Conservation (phyloP, 2,888 invertebrate species). For the Drosophila mulleri region DNA sequence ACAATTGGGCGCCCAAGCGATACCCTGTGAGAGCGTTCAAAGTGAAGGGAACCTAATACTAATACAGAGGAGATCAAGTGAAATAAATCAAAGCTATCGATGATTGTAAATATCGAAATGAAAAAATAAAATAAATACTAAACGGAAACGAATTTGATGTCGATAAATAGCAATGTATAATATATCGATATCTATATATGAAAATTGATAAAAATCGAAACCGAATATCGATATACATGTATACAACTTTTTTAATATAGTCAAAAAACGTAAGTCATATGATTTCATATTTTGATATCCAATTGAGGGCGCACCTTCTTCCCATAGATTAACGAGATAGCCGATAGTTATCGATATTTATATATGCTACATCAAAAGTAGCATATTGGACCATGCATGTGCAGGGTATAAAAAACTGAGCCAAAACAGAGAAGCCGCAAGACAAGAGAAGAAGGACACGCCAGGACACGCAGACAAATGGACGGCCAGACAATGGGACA, state of each 20-base stretch:
- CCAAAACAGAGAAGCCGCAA: conserved; percentile 11
- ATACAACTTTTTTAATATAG: too few species aligned
- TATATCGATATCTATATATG: neutral
- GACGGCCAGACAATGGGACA: conserved; percentile 12
- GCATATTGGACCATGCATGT: too few species aligned
- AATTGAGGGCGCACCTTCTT: too few species aligned
- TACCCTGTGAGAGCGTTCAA: conserved; percentile 7
- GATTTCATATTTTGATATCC: too few species aligned
- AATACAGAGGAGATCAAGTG: neutral
- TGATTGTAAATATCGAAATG: neutral
- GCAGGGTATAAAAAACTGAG: conserved; percentile 1
- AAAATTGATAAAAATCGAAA: neutral
- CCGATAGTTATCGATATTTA: conserved; percentile 3
- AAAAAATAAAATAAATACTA: too few species aligned
- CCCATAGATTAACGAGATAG: too few species aligned
- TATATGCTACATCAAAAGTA: neutral
- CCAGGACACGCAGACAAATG: neutral
- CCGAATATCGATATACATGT: too few species aligned
- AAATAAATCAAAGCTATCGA: neutral
- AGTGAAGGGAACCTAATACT: neutral
- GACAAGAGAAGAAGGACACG: conserved; percentile 12
- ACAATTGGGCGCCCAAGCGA: neutral
- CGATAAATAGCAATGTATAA: too few species aligned
- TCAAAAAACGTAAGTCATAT: too few species aligned
- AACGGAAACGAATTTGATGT: too few species aligned